These are phyloP conservation scores for Rhyacichthys aspro DNA, from an alignment of 2,797 vertebrate genomes.

Conservation along the genomic window DNA sequence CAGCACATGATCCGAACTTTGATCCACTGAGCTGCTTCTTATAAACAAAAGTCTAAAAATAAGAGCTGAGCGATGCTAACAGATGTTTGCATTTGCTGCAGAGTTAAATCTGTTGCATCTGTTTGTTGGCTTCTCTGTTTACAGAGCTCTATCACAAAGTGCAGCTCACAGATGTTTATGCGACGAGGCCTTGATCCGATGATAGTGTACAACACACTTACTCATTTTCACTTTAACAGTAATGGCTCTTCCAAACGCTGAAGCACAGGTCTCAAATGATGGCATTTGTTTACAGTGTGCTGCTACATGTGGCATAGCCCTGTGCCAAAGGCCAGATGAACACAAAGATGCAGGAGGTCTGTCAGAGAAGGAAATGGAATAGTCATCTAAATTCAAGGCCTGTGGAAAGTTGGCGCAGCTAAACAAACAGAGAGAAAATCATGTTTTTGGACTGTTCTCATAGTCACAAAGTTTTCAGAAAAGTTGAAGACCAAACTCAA, in stretches of 20 bases:
- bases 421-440: slow-evolving; percentile 12
- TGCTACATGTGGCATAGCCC: slow-evolving; percentile 18
- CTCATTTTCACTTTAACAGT: slow-evolving; percentile 26
- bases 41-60: slow-evolving; percentile 59
- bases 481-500: background rate
- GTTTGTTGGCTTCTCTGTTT: slow-evolving; percentile 64
- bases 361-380: slow-evolving; percentile 28
- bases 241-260: slow-evolving; percentile 18
- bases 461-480: background rate
- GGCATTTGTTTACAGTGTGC: slow-evolving; percentile 25
- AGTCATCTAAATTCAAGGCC: slow-evolving; percentile 19
- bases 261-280: slow-evolving; percentile 3
- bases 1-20: slow-evolving; percentile 1
- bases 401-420: slow-evolving; percentile 39
- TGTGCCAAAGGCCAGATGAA: slow-evolving; percentile 16
- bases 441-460: background rate
- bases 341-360: slow-evolving; percentile 23
- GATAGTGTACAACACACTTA: slow-evolving; percentile 51
- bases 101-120: slow-evolving; percentile 69
- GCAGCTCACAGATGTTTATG: slow-evolving; percentile 68
- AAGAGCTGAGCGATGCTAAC: slow-evolving; percentile 49
- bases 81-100: slow-evolving; percentile 69
- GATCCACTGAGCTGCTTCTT: slow-evolving; percentile 18
- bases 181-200: slow-evolving; percentile 54
- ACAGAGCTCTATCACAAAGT: slow-evolving; percentile 57